These are phyloP conservation scores for Tetanocera ferruginea DNA, from an alignment of 2,888 invertebrate genomes.

Conservation along the genomic window DNA sequence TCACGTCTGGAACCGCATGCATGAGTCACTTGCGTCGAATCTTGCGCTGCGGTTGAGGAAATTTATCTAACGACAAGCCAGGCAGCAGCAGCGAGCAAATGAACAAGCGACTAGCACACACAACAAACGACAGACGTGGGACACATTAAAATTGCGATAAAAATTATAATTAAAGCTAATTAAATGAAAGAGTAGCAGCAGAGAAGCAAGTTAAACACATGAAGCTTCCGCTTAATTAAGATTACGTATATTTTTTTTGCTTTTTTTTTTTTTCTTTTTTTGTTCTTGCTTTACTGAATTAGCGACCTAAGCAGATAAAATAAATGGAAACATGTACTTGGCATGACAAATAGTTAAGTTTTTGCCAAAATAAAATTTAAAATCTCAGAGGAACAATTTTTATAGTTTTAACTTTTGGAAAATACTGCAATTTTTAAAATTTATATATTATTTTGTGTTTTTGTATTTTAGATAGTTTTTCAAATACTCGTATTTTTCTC, in stretches of 20 bases:
- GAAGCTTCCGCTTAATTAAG: conserved; percentile 20
- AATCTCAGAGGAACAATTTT: no score
- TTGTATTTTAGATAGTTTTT: no score
- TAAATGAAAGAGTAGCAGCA: background rate
- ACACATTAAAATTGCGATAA: conserved; percentile 24
- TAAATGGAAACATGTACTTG: background rate
- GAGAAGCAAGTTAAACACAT: background rate
- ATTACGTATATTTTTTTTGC: conserved; percentile 5
- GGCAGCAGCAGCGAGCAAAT: background rate
- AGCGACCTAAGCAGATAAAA: background rate
- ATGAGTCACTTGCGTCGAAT: no score
- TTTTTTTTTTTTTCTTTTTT: no score
- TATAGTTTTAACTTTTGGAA: no score
- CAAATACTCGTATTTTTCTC: background rate
- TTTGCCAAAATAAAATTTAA: no score
- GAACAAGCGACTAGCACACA: no score
- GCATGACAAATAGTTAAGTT: background rate
- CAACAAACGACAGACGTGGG: conserved; percentile 25
- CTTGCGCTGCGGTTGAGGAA: no score
- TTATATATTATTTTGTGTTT: no score
- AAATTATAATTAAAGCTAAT: conserved; percentile 5
- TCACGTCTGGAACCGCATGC: background rate
- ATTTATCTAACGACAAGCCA: no score
- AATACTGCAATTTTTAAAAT: no score
- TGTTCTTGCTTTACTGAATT: conserved; percentile 13